These are phyloP conservation scores for Melanostoma mellinum DNA, from an alignment of 2,888 invertebrate species.

Conservation along the genomic window DNA sequence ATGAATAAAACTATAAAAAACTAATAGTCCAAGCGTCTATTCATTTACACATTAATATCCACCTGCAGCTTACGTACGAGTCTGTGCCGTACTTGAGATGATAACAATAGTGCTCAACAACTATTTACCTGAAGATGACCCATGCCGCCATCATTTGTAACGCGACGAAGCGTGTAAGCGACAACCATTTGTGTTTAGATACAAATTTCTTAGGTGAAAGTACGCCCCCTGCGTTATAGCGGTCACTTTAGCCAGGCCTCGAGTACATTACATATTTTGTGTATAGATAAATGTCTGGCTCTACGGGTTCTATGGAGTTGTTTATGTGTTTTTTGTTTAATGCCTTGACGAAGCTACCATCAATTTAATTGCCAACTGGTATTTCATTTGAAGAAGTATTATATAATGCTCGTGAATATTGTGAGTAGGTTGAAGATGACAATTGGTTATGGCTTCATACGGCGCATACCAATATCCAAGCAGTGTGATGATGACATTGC, in stretches of 20 bases:
- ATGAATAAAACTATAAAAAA: slow-evolving; percentile 20
- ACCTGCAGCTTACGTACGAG: slow-evolving; percentile 11
- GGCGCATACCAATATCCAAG: slow-evolving; percentile 9
- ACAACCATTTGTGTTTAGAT: slow-evolving; percentile 28
- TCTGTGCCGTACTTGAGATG: slow-evolving; percentile 22
- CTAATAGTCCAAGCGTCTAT: not conserved
- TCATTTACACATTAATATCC: not conserved
- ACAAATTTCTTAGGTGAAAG: slow-evolving; percentile 63
- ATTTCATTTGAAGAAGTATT: slow-evolving; percentile 42
- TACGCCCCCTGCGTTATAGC: slow-evolving; percentile 53
- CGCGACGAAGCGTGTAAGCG: slow-evolving; percentile 51
- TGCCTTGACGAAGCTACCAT: slow-evolving; percentile 46
- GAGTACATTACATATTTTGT: slow-evolving; percentile 19
- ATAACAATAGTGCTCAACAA: slow-evolving; percentile 20
- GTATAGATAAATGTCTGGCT: not conserved
- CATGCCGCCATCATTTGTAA: slow-evolving; percentile 31
- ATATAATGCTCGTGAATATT: slow-evolving; percentile 43
- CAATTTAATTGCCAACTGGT: slow-evolving; percentile 61
- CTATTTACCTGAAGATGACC: slow-evolving; percentile 37
- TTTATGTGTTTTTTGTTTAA: slow-evolving; percentile 19
- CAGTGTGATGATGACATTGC: slow-evolving; percentile 54
- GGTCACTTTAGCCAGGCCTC: slow-evolving; percentile 25
- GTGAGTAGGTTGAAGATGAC: slow-evolving; percentile 25
- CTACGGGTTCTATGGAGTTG: slow-evolving; percentile 19
- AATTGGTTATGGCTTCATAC: slow-evolving; percentile 36